Conservation (phyloP, 2,797 vertebrate genomes). For the Nothura maculosa region DNA sequence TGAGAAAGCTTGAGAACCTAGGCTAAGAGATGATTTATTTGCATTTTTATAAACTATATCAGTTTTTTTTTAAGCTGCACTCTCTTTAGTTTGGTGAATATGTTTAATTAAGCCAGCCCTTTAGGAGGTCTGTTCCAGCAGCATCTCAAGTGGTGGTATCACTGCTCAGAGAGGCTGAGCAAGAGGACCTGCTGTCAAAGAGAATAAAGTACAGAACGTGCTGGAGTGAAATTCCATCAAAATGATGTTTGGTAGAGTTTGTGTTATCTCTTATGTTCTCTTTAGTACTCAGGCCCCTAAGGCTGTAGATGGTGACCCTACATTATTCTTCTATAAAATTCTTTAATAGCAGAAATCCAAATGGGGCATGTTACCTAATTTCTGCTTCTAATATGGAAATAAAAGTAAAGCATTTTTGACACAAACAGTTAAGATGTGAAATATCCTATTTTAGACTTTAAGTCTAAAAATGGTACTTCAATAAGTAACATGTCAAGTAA, state of each 20-base stretch:
- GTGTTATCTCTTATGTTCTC: conserved; percentile 23
- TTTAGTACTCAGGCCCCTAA: conserved; percentile 8
- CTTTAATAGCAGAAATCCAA: conserved; percentile 47
- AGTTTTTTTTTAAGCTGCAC: not conserved
- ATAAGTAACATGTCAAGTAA: not conserved
- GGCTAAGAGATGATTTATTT: not conserved
- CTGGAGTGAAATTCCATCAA: conserved; percentile 54
- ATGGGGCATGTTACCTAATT: not conserved
- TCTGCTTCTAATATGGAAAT: not conserved
- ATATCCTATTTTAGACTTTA: not conserved
- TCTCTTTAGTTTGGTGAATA: not conserved
- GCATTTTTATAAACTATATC: not conserved
- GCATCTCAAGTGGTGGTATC: not conserved
- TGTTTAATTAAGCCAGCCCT: not conserved
- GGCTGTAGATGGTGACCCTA: not conserved
- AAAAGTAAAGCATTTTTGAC: not conserved
- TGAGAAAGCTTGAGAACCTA: not conserved
- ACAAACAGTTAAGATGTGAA: not conserved
- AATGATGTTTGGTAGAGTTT: conserved; percentile 15
- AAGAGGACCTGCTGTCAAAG: conserved; percentile 1
- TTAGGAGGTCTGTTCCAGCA: not conserved
- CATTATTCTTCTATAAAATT: conserved; percentile 35
- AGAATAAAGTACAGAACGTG: conserved; percentile 11
- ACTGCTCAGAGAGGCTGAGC: not conserved
- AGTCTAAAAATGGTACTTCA: not conserved